These are phyloP conservation scores for Stegastes partitus DNA, from an alignment of 2,113 vertebrate genomes.

Conservation along the genomic window DNA sequence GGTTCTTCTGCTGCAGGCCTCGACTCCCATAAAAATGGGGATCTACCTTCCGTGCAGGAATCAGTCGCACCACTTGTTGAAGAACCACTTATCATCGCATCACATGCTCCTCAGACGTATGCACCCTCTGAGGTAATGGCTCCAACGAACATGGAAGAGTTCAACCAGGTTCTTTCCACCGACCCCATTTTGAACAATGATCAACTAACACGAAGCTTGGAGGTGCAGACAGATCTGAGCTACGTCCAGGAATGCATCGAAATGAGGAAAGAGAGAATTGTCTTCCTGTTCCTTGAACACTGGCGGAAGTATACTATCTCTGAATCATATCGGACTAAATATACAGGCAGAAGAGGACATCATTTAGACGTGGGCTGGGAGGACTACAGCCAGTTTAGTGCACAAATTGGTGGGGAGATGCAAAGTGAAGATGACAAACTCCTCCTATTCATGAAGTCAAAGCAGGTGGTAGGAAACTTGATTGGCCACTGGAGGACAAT, in stretches of 20 bases:
- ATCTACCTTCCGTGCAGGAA: conserved; percentile 57
- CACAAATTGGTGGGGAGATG: conserved; percentile 50
- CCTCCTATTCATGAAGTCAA: conserved; percentile 90
- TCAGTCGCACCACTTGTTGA: conserved; percentile 65
- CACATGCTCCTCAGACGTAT: conserved; percentile 73
- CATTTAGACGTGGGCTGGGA: conserved; percentile 70
- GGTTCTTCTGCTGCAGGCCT: conserved; percentile 62
- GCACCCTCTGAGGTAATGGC: conserved; percentile 59
- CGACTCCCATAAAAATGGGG: conserved; percentile 48
- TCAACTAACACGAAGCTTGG: conserved; percentile 81
- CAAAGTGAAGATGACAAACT: conserved; percentile 87
- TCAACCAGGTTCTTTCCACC: conserved; percentile 65
- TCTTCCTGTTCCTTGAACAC: conserved; percentile 94
- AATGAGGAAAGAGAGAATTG: conserved; percentile 92
- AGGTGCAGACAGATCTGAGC: conserved; percentile 85
- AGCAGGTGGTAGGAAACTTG: conserved; percentile 90
- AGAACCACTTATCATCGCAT: conserved; percentile 76
- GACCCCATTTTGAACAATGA: conserved; percentile 82
- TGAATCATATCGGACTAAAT: conserved; percentile 81
- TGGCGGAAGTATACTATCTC: conserved; percentile 92
- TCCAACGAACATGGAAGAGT: conserved; percentile 70
- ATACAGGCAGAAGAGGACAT: conserved; percentile 62
- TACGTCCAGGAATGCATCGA: conserved; percentile 87
- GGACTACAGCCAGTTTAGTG: conserved; percentile 69
- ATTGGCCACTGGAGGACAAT: conserved; percentile 93